These are phyloP conservation scores for Oxyruncus cristatus DNA, from an alignment of 2,113 vertebrate genomes.

Conservation along the genomic window DNA sequence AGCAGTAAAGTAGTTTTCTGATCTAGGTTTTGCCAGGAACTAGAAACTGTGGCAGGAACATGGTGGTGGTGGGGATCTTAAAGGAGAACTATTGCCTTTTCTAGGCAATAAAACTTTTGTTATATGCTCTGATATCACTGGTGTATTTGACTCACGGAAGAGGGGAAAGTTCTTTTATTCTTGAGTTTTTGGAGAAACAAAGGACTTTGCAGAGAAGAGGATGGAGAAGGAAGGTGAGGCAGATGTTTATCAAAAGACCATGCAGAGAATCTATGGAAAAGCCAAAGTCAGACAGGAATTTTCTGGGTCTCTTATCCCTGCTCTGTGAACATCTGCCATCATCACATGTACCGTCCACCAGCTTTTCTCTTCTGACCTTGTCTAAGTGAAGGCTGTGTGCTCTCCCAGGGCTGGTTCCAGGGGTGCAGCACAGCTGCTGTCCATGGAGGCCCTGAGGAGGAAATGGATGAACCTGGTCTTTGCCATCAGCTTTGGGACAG, in stretches of 20 bases:
- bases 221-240: not conserved
- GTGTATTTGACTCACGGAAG: not conserved
- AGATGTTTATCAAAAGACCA: not conserved
- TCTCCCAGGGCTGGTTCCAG: not conserved
- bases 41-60: not conserved
- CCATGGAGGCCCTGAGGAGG: not conserved
- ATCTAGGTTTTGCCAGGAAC: not conserved
- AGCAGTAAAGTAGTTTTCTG: not conserved
- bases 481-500: not conserved
- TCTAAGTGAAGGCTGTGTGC: not conserved
- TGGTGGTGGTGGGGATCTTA: not conserved
- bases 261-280: not conserved
- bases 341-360: not conserved
- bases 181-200: not conserved
- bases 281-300: not conserved
- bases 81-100: not conserved
- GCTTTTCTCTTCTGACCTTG: not conserved
- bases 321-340: not conserved
- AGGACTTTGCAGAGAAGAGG: not conserved
- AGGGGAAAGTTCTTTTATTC: not conserved
- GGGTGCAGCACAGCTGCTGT: not conserved
- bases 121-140: not conserved
- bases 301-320: not conserved
- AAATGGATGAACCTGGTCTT: not conserved
- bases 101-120: not conserved